phyloP scores from a whole-genome alignment of 2,113 vertebrate species.

The Podiceps cristatus region DNA sequence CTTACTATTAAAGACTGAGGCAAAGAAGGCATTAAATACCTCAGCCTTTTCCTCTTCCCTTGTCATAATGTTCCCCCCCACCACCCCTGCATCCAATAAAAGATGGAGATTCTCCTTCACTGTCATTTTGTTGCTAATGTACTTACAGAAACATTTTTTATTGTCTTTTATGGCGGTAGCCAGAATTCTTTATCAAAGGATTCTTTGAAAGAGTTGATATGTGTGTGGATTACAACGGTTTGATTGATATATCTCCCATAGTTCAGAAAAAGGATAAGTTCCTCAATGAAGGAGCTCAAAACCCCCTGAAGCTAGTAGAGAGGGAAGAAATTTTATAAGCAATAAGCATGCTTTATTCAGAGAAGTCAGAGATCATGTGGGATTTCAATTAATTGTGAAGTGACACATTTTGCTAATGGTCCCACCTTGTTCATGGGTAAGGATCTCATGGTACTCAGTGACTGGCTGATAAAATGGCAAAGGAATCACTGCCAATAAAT shows the following conservation, averaged over 20 bases:
- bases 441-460: background rate
- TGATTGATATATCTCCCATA: background rate
- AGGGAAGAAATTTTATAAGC: background rate
- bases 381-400: background rate
- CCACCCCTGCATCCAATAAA: background rate
- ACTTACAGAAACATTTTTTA: background rate
- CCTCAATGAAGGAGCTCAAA: background rate
- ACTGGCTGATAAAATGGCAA: background rate
- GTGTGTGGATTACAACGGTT: background rate
- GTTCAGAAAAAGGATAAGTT: background rate
- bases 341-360: fast-evolving
- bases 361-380: background rate
- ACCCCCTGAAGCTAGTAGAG: fast-evolving
- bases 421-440: background rate
- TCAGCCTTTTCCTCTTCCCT: background rate
- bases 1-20: background rate
- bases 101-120: background rate
- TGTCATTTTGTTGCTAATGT: background rate
- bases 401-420: background rate
- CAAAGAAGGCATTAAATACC: background rate
- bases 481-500: background rate
- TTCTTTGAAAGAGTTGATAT: background rate
- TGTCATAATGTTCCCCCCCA: background rate
- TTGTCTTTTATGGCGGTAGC: no score
- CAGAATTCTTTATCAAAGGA: background rate